Evolutionary conservation across 2,797 vertebrate species (phyloP), one percentile per base, ranked within the genome.

Genomic region (Sylvilagus floridanus): DNA sequence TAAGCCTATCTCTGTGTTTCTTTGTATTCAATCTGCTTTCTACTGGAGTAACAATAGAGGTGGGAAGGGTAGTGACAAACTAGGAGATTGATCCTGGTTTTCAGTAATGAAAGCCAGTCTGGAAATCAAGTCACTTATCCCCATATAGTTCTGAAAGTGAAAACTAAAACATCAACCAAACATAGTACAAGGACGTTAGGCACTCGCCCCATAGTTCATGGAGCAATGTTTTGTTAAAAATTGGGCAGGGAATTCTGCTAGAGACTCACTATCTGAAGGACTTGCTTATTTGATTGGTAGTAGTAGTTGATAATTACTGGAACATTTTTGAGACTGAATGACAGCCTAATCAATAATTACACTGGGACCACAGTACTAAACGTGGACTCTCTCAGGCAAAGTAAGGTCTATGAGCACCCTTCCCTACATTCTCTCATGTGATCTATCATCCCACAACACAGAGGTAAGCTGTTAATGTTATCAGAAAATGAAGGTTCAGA

Each of bases 281-380:
- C 72, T 86, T 77, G 17, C 32, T 90, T 13, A 75, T 86, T 86
- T 81, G 30, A 87, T 26, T 84, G 63, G 19, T 54, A 84, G 85
- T 54, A 72, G 77, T 84, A 72, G 63, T 93, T 94, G 21, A n/a
- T 84, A 86, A 37, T 16, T 69, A 92, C n/a, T 82, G n/a, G 28
- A 77, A 73, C 32, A 81, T 82, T 95, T 95, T 47, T 92, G 12
- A 89, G 63, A 91, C 47, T 65, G 28, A 85, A 94, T 93, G 28
- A 7, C n/a, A 1, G 9, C 0, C 92, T 96, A 85, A 86, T 62
- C 30, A 81, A 90, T 77, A 81, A 94, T 84, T 90, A 92, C 63
- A 88, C 17, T 78, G 30, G 17, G 19, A 85, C 22, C 30, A 78
- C 19, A 96, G 65, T 71, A 21, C 5, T 73, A 93, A 97, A 82